Evolutionary conservation across 2,888 invertebrate species (phyloP).

Genomic region (Drosophila pseudotalamancana): DNA sequence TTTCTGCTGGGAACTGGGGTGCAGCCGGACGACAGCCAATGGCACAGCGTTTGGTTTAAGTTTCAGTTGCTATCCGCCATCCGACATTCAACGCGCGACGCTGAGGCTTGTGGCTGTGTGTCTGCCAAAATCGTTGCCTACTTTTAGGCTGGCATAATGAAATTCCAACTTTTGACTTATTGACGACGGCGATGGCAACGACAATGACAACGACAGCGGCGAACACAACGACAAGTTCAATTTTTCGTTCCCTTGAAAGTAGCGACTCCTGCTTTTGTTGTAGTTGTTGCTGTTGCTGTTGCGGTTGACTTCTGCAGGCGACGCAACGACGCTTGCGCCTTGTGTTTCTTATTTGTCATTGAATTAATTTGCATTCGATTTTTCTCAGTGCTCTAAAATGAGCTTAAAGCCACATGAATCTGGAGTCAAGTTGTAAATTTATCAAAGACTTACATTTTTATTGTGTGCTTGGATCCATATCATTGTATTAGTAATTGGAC

Average conservation of each 20-base stretch:
- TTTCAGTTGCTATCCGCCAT: constrained; percentile 49
- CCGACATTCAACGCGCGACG: constrained; percentile 10
- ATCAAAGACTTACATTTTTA: not conserved
- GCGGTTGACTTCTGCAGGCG: constrained; percentile 53
- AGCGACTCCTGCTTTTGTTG: constrained; percentile 5
- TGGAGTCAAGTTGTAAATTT: constrained; percentile 4
- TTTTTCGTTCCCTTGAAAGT: constrained; percentile 20
- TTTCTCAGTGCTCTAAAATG: not conserved
- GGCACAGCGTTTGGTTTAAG: constrained; percentile 66
- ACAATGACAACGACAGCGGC: constrained; percentile 14
- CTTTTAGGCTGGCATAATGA: constrained; percentile 78
- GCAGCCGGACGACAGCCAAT: constrained; percentile 52
- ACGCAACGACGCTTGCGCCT: constrained; percentile 54
- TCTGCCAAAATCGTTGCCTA: constrained; percentile 80
- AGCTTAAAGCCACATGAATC: not conserved
- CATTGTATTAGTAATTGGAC: not conserved
- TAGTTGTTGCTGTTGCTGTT: constrained; percentile 28
- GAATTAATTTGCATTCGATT: constrained; percentile 20
- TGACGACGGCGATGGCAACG: constrained; percentile 64
- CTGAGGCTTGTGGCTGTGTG: constrained; percentile 45
- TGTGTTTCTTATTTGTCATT: constrained; percentile 17
- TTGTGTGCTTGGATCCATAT: not conserved
- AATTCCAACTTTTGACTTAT: constrained; percentile 83
- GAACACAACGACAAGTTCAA: constrained; percentile 17
- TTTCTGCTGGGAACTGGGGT: not conserved